These are phyloP conservation scores for Meliscaeva auricollis DNA, from an alignment of 2,888 invertebrate genomes.

Conservation along the genomic window DNA sequence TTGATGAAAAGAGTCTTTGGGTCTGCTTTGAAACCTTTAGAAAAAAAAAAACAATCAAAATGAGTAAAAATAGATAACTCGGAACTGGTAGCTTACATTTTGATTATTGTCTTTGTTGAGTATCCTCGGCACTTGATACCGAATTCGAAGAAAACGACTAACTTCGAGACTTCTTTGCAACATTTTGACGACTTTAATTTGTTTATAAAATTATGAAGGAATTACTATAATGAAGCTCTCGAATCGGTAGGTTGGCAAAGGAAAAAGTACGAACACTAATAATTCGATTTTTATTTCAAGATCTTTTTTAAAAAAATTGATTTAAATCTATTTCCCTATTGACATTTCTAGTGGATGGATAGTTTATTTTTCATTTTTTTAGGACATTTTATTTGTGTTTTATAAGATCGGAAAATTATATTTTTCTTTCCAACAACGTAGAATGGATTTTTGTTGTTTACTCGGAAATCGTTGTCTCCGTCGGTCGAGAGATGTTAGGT, in stretches of 20 bases:
- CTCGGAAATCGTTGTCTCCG: not conserved
- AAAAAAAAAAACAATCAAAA: not conserved
- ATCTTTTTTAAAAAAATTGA: not conserved
- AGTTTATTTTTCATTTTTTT: not conserved
- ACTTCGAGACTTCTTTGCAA: constrained; percentile 41
- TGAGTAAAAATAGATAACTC: not conserved
- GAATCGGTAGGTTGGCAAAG: not conserved
- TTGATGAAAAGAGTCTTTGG: constrained; percentile 17
- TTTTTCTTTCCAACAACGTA: constrained; percentile 5
- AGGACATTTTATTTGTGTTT: constrained; percentile 7
- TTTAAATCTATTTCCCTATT: not conserved
- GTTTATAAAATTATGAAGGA: not conserved
- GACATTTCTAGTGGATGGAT: constrained; percentile 17
- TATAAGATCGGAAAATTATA: not conserved
- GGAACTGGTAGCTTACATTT: constrained; percentile 19
- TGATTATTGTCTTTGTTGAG: constrained; percentile 29
- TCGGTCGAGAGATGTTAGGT: constrained; percentile 2
- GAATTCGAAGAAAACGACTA: constrained; percentile 25
- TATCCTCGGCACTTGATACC: constrained; percentile 12
- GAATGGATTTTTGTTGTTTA: constrained; percentile 5
- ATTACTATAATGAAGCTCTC: not conserved
- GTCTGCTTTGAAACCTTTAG: constrained; percentile 13
- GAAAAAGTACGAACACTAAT: too few relatives aligned
- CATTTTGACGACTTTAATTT: constrained; percentile 9
- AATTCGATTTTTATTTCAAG: not conserved